Conservation (phyloP, 2,113 vertebrate genomes). For the Boulengeromyrus knoepffleri region DNA sequence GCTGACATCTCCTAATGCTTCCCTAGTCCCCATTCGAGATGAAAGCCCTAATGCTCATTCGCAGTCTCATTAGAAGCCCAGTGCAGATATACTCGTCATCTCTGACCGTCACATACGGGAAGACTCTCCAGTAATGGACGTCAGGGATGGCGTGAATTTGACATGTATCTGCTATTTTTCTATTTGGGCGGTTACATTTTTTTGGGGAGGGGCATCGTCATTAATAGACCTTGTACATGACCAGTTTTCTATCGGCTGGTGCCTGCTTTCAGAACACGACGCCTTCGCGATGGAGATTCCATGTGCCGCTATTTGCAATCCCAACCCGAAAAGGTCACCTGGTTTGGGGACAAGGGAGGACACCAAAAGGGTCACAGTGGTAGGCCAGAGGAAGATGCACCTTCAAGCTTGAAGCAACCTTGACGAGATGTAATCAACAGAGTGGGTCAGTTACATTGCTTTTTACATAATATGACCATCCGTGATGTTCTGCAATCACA, state of each 20-base stretch:
- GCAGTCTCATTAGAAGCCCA: conserved; percentile 51
- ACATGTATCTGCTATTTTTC: conserved; percentile 29
- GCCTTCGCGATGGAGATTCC: background rate
- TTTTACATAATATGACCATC: background rate
- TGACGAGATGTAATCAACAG: background rate
- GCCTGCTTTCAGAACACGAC: background rate
- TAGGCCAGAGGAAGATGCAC: background rate
- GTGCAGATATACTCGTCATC: conserved; percentile 54
- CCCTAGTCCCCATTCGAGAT: conserved; percentile 40
- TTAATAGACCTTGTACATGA: background rate
- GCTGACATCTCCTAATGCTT: conserved; percentile 36
- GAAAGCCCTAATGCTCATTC: conserved; percentile 50
- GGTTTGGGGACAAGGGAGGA: background rate
- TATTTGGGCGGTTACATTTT: background rate
- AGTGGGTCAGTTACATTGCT: background rate
- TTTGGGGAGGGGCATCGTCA: background rate
- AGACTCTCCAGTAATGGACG: conserved; percentile 48
- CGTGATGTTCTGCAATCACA: background rate
- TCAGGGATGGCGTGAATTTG: conserved; percentile 41
- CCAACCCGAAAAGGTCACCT: background rate
- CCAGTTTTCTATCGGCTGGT: background rate
- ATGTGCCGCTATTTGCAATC: background rate
- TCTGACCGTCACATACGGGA: conserved; percentile 41
- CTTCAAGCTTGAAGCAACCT: background rate
- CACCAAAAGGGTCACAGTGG: background rate